Percentiles rank a stretch among this genome's conserved stretches.
These are phyloP conservation scores for Drosophila azteca DNA, from an alignment of 1,140 invertebrate species.

Conservation along the genomic window DNA sequence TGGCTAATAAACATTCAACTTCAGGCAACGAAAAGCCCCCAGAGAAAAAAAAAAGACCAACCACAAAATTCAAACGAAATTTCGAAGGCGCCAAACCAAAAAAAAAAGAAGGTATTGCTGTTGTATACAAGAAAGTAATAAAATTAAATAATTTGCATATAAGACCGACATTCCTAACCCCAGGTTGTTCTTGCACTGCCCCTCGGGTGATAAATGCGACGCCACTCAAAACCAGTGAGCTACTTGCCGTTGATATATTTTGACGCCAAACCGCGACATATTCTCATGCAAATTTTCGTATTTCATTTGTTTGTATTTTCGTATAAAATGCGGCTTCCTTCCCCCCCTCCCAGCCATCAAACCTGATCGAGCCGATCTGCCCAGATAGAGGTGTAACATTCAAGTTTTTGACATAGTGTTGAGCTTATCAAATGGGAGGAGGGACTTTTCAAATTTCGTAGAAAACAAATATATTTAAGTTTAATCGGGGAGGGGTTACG, in stretches of 20 bases:
- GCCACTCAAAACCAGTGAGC: constrained; percentile 43
- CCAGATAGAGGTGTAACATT: constrained; percentile 40
- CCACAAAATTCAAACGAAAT: constrained; percentile 60
- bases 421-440: constrained; percentile 23
- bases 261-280: constrained; percentile 48
- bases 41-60: constrained; percentile 29
- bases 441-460: constrained; percentile 11
- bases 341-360: constrained; percentile 5
- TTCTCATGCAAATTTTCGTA: constrained; percentile 62
- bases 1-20: constrained; percentile 71
- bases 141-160: constrained; percentile 42
- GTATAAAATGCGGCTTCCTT: constrained; percentile 10
- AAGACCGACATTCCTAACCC: constrained; percentile 30
- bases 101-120: constrained; percentile 11
- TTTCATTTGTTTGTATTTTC: constrained; percentile 48
- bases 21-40: constrained; percentile 10
- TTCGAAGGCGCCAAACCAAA: constrained; percentile 57
- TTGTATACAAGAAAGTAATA: constrained; percentile 54
- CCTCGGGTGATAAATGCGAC: constrained; percentile 39
- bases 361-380: constrained; percentile 24
- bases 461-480: constrained; percentile 3
- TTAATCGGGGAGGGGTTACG: neutral
- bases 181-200: constrained; percentile 32
- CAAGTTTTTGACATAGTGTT: constrained; percentile 26
- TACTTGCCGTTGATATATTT: constrained; percentile 49